Conservation (phyloP, 1,140 invertebrate species). For the Zaprionus ghesquierei region DNA sequence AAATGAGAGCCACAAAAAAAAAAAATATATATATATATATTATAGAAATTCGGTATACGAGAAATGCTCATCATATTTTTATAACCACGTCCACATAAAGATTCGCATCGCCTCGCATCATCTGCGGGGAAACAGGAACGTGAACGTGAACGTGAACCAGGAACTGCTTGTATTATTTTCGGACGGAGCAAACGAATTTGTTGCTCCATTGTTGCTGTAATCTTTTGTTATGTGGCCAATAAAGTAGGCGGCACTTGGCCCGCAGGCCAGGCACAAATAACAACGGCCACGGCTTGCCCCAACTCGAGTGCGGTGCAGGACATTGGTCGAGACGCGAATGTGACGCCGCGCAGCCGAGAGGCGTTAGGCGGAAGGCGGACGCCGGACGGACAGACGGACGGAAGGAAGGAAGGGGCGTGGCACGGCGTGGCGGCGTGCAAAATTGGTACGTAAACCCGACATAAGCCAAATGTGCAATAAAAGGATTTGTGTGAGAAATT, state of each 20-base stretch:
- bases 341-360: background rate
- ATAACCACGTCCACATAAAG: constrained; percentile 74
- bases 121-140: constrained; percentile 4
- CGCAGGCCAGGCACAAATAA: constrained; percentile 34
- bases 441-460: constrained; percentile 67
- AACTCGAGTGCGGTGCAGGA: constrained; percentile 25
- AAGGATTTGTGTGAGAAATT: constrained; percentile 79
- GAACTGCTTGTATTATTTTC: constrained; percentile 5
- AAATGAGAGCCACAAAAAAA: constrained; percentile 29
- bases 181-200: constrained; percentile 41
- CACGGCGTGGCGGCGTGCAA: constrained; percentile 32
- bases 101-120: constrained; percentile 52
- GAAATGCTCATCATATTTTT: constrained; percentile 77
- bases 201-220: constrained; percentile 51
- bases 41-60: constrained; percentile 46
- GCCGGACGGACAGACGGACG: no score
- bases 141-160: constrained; percentile 18
- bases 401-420: background rate
- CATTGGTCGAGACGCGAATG: constrained; percentile 39
- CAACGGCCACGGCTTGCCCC: background rate
- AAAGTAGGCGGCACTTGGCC: constrained; percentile 67
- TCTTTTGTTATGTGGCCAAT: constrained; percentile 79
- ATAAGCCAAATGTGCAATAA: constrained; percentile 79
- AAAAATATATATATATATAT: background rate
- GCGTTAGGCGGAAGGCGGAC: background rate